Conservation (phyloP, 2,113 vertebrate species). For the Mugil cephalus region DNA sequence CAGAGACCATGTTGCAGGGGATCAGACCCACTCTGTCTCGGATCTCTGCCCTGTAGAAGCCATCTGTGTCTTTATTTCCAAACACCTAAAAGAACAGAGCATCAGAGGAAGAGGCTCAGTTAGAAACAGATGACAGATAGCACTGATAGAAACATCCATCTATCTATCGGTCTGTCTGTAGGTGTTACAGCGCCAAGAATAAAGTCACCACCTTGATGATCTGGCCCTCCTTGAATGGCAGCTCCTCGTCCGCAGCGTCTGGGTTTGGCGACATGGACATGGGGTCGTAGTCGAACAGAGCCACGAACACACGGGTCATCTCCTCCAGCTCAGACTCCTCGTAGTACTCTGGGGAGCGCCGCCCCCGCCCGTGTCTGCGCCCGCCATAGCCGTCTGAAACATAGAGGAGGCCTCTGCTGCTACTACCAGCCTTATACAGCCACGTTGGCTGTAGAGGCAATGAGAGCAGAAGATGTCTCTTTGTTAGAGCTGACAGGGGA, state of each 20-base stretch:
- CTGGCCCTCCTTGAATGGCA: constrained; percentile 97
- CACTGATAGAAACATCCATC: neutral
- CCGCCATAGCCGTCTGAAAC: constrained; percentile 89
- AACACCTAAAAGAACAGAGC: constrained; percentile 86
- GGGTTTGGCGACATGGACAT: constrained; percentile 98
- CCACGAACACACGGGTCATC: constrained; percentile 91
- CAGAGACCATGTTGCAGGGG: constrained; percentile 98
- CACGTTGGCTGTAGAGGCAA: constrained; percentile 72
- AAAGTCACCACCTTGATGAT: constrained; percentile 92
- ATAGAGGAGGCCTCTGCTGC: constrained; percentile 80
- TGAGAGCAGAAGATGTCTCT: constrained; percentile 74
- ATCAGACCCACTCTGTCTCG: constrained; percentile 92
- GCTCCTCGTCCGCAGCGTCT: constrained; percentile 94
- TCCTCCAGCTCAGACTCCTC: constrained; percentile 94
- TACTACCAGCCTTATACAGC: constrained; percentile 76
- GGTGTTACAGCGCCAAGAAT: neutral
- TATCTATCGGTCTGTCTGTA: no score
- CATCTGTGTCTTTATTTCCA: constrained; percentile 95
- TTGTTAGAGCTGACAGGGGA: constrained; percentile 74
- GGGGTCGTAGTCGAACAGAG: constrained; percentile 96
- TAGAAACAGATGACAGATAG: neutral
- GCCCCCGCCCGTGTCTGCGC: constrained; percentile 79
- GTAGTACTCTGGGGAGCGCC: constrained; percentile 89
- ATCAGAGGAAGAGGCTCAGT: neutral
- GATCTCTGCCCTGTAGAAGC: constrained; percentile 95